Evolutionary conservation across 2,797 vertebrate genomes (phyloP).

Genomic region (Aldrovandia affinis): DNA sequence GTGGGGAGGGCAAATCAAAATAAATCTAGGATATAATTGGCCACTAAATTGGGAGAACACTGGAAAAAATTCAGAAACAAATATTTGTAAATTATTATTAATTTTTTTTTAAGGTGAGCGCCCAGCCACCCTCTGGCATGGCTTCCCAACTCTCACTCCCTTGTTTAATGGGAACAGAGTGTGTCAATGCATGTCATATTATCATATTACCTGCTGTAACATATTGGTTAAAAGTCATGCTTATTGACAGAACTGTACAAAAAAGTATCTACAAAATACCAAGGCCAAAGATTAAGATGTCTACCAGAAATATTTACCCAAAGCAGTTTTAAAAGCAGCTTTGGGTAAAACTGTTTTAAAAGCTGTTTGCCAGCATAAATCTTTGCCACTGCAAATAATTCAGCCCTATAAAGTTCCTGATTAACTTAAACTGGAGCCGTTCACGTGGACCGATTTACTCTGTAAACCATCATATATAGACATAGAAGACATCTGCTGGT

Average conservation of each 20-base stretch:
- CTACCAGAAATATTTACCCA: conserved; percentile 1
- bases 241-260: not conserved
- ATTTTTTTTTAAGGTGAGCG: no score
- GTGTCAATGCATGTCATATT: not conserved
- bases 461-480: not conserved
- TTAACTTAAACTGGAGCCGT: not conserved
- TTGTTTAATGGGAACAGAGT: not conserved
- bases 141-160: not conserved
- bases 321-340: not conserved
- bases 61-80: no score
- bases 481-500: not conserved
- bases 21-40: no score
- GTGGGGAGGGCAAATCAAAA: no score
- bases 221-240: not conserved
- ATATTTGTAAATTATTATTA: no score
- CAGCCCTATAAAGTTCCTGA: not conserved
- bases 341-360: conserved; percentile 2
- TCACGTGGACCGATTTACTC: not conserved
- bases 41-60: no score
- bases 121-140: not conserved
- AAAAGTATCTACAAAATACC: not conserved
- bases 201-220: not conserved
- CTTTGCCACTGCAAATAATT: not conserved
- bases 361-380: not conserved
- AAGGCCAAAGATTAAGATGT: not conserved